These are phyloP conservation scores for Alces alces DNA, from an alignment of 2,113 vertebrate species.

Conservation along the genomic window DNA sequence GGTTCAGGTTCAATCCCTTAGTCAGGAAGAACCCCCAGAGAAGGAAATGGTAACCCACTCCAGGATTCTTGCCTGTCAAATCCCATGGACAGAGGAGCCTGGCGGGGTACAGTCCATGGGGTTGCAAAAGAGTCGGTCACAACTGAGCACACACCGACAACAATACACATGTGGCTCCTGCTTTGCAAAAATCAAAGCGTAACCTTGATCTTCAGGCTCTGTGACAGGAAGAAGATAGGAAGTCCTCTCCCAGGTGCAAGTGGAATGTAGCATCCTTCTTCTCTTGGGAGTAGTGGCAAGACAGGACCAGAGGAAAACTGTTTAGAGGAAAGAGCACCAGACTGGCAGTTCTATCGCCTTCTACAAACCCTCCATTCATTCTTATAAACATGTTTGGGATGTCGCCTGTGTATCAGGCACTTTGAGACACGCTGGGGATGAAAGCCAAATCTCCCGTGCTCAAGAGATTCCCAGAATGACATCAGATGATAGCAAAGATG, in stretches of 20 bases:
- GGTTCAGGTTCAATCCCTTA: not conserved
- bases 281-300: not conserved
- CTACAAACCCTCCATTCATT: not conserved
- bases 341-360: not conserved
- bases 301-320: not conserved
- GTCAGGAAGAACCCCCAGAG: not conserved
- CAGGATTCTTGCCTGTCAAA: not conserved
- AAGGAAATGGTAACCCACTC: not conserved
- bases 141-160: not conserved
- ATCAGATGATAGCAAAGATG: not conserved
- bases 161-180: not conserved
- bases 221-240: not conserved
- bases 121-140: not conserved
- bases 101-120: not conserved
- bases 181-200: not conserved
- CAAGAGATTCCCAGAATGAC: not conserved
- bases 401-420: not conserved
- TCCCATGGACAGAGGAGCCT: not conserved
- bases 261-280: rapidly evolving
- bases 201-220: not conserved
- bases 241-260: not conserved
- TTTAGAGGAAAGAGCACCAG: not conserved
- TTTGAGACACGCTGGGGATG: not conserved
- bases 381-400: rapidly evolving
- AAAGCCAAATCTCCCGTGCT: not conserved